Base-by-base conservation (phyloP, 2,113 vertebrate species). In the Hydropotes inermis region DNA sequence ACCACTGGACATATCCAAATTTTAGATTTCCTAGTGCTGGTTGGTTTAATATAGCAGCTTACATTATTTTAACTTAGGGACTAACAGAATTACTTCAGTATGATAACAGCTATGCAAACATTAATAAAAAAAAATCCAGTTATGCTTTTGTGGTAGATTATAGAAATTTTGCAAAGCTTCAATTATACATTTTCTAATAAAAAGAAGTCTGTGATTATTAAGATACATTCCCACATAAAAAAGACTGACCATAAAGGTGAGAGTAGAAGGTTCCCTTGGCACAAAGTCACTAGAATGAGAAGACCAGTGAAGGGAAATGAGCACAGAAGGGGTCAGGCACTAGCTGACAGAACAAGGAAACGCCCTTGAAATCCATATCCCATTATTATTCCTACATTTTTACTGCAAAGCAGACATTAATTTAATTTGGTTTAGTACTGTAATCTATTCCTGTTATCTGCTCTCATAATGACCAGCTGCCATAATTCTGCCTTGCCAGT, bases 351-450 rank as follows among this genome's bases (percentile, higher is more conserved):
- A 52, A 57, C 27, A 33, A 79, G 87, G 15, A 92, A 92, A 60
- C 5, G 52, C 23, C 11, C 27, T 9, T 64, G 60, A 92, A 96
- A 92, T 89, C 89, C 28, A 45, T 61, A 94, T 30, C 23, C 39
- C 17, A 25, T 84, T 76, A 52, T 60, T 92, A 43, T 84, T 57
- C 55, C 70, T 76, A 28, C 52, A 58, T 82, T 90, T 94, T 91
- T 85, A 96, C 67, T 84, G 27, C 57, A 85, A 86, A 74, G 43
- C 16, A 60, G 39, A 54, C 57, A 54, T 54, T 52, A 61, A 91
- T 89, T 85, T 94, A 92, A 90, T 93, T 92, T 60, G 27, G n/a
- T 58, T 89, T 96, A 50, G 52, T 93, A 74, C 58, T 21, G 21
- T 76, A 89, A 67, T 54, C 36, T 88, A 10, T 88, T 91, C 30